A percentile compares a stretch with the other conserved stretches of the same genome.
Evolutionary conservation across 53 echinoderm and acorn worm species (phyloP).

Genomic region (Echinometra lucunter): DNA sequence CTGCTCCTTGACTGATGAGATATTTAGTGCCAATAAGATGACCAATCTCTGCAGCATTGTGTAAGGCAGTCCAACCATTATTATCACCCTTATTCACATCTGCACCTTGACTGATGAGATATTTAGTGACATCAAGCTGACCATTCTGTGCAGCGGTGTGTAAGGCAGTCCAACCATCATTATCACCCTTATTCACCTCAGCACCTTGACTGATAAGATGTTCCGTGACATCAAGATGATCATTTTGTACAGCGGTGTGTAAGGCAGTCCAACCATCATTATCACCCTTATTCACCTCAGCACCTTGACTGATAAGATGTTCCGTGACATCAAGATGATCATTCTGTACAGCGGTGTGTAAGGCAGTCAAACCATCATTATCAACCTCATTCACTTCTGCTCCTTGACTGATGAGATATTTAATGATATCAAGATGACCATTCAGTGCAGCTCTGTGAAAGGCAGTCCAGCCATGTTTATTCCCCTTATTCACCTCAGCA

Average conservation of each 20-base stretch:
- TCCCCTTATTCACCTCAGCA: constrained; percentile 20
- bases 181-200: background rate
- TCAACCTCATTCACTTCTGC: constrained; percentile 35
- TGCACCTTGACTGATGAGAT: background rate
- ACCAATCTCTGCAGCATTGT: no score
- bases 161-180: background rate
- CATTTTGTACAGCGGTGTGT: background rate
- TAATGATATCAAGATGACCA: constrained; percentile 30
- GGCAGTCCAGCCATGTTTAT: background rate
- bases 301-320: constrained; percentile 35
- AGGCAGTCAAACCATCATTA: background rate
- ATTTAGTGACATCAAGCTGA: background rate
- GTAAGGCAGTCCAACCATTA: no score
- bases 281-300: background rate
- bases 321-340: constrained; percentile 10
- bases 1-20: no score
- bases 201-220: background rate
- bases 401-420: constrained; percentile 20
- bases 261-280: background rate
- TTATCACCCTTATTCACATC: no score
- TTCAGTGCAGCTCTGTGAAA: background rate
- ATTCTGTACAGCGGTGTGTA: background rate
- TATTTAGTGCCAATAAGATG: no score
- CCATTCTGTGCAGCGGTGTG: background rate
- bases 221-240: constrained; percentile 5